phyloP scores from a whole-genome alignment of 1,140 invertebrate species.

The Brachionus asplanchnoidis region DNA sequence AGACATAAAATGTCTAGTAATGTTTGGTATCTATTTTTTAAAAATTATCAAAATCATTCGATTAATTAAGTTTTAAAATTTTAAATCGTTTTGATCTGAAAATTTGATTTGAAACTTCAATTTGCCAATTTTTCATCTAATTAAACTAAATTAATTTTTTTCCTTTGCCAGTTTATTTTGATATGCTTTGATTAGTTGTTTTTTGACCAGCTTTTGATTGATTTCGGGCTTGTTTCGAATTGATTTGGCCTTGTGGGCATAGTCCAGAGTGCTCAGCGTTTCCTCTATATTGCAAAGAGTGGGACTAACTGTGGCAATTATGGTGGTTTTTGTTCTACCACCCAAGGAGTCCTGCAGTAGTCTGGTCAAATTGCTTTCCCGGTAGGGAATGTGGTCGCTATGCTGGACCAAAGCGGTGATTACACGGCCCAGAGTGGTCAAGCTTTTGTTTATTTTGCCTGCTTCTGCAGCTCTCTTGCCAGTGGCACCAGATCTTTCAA shows the following conservation, averaged over 20 bases:
- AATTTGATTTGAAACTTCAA: too few species aligned
- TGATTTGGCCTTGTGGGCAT: constrained; percentile 87
- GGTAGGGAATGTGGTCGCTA: constrained; percentile 86
- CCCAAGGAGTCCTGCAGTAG: constrained; percentile 90
- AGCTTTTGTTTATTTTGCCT: constrained; percentile 84
- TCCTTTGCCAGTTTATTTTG: too few species aligned
- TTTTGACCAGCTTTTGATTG: constrained; percentile 85
- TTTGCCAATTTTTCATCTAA: too few species aligned
- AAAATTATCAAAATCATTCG: too few species aligned
- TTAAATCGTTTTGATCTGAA: too few species aligned
- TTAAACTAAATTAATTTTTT: too few species aligned
- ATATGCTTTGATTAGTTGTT: constrained; percentile 72
- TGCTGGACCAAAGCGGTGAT: constrained; percentile 90
- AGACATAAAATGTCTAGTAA: too few species aligned
- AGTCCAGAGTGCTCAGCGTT: constrained; percentile 88
- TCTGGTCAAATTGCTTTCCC: constrained; percentile 85
- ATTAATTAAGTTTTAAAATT: too few species aligned
- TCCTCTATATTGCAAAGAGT: constrained; percentile 67
- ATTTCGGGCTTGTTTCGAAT: constrained; percentile 90
- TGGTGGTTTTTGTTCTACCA: constrained; percentile 85
- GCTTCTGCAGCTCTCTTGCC: constrained; percentile 86
- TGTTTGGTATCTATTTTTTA: too few species aligned
- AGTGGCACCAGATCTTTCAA: constrained; percentile 82
- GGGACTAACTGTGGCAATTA: constrained; percentile 90
- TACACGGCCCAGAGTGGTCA: constrained; percentile 88